Conservation (phyloP, 2,113 vertebrate species). For the Rutilus rutilus region DNA sequence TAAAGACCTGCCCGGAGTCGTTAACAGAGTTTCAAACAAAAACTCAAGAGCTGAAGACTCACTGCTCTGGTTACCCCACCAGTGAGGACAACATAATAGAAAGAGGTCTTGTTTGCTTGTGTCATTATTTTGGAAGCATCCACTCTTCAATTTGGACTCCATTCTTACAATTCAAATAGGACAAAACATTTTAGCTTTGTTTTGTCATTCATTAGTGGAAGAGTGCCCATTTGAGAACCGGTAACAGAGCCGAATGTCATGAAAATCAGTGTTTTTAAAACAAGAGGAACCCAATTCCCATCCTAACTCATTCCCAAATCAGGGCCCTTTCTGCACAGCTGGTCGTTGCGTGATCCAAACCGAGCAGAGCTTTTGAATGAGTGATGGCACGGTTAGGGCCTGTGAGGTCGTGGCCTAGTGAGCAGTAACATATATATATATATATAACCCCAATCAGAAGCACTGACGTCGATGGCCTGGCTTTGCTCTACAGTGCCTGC, state of each 20-base stretch:
- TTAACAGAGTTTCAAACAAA: too few relatives aligned
- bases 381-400: not conserved
- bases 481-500: not conserved
- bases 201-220: not conserved
- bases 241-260: not conserved
- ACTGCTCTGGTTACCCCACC: too few relatives aligned
- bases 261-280: not conserved
- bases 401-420: constrained; percentile 12
- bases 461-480: constrained; percentile 14
- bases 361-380: not conserved
- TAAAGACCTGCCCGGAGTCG: too few relatives aligned
- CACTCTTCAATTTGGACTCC: too few relatives aligned
- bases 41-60: too few relatives aligned
- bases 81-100: too few relatives aligned
- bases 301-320: not conserved
- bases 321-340: not conserved
- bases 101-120: too few relatives aligned
- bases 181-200: too few relatives aligned
- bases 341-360: not conserved
- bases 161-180: too few relatives aligned
- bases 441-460: constrained; percentile 18
- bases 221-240: not conserved
- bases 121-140: too few relatives aligned
- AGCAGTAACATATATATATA: not conserved
- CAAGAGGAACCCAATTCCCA: not conserved